Base-by-base conservation (phyloP, 2,113 vertebrate genomes). In the Catagonus wagneri region DNA sequence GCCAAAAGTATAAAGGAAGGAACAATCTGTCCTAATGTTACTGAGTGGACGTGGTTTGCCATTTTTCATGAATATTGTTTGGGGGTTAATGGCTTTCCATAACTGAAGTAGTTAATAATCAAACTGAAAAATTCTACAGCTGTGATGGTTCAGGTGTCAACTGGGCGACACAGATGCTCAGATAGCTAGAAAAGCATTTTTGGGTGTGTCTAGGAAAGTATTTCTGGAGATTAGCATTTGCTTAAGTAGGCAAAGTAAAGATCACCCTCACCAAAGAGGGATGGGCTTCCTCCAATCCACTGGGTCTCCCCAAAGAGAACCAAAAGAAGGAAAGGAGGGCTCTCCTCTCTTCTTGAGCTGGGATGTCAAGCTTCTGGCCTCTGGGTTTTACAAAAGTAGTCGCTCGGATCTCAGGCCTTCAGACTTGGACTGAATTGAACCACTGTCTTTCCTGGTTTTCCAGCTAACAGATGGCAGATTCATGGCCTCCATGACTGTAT, bases 51-150 rank as follows among this genome's bases (percentile, higher is more conserved):
- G 39, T 7, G 3, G 58, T 61, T 78, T 3, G 1, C n/a, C 27
- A 72, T 75, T 93, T 95, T 86, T 69, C 74, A 85, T 81, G 74
- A 85, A 61, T 25, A 52, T 36, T 17, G 80, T 87, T 86, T 93
- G 4, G n/a, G 36, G 56, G 75, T 32, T 68, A 79, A 90, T 54
- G 19, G 52, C 34, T 86, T 90, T 52, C 20, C 16, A 32, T 36
- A 86, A n/a, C 11, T 27, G 17, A 32, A 72, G 17, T 19, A 83
- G 36, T 76, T 94, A 78, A 78, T 76, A 83, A 83, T 83, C 4
- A 34, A 72, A 95, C 25, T 87, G 29, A 91, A 96, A 91, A 63
- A 54, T 32, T n/a, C 69, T 68, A 22, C 32, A 74, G 29, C 22
- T 36, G 3, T 54, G n/a, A 85, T 61, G n/a, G 54, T 85, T 90